Conservation (phyloP, 2,888 invertebrate species). For the Criorhina ranunculi region DNA sequence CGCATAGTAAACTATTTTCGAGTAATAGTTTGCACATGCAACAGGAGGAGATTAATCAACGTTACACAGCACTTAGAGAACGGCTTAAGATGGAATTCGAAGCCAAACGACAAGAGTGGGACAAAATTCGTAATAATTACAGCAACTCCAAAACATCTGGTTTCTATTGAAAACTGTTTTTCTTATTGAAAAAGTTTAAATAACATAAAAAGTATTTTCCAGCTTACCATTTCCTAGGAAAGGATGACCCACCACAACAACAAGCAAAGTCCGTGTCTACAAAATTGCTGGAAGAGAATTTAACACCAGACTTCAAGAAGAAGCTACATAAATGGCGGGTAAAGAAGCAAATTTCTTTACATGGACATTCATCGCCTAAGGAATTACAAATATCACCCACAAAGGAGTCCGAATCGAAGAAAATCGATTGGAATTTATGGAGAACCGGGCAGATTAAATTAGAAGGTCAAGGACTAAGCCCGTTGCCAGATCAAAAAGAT, state of each 20-base stretch:
- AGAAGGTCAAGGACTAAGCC: conserved; percentile 83
- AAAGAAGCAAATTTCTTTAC: conserved; percentile 82
- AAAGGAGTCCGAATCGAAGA: conserved; percentile 84
- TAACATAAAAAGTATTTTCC: conserved; percentile 33
- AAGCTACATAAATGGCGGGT: conserved; percentile 95
- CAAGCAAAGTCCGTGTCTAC: conserved; percentile 80
- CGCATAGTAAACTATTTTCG: conserved; percentile 79
- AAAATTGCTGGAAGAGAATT: conserved; percentile 87
- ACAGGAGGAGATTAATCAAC: conserved; percentile 89
- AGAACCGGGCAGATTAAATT: conserved; percentile 85
- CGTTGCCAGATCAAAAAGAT: conserved; percentile 87
- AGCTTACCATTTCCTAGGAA: conserved; percentile 78
- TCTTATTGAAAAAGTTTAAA: conserved; percentile 6
- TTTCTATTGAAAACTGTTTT: conserved; percentile 15
- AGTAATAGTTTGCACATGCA: conserved; percentile 81
- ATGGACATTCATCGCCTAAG: conserved; percentile 71
- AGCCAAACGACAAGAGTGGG: conserved; percentile 89
- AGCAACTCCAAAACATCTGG: conserved; percentile 69
- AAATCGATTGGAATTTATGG: conserved; percentile 88
- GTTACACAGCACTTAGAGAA: conserved; percentile 90
- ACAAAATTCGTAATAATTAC: conserved; percentile 80
- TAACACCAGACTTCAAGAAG: conserved; percentile 92
- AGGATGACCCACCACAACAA: conserved; percentile 81
- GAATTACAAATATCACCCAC: conserved; percentile 79
- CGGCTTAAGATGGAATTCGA: conserved; percentile 91